phyloP scores from a whole-genome alignment of 1,140 invertebrate species.

The Bombus breviceps region DNA sequence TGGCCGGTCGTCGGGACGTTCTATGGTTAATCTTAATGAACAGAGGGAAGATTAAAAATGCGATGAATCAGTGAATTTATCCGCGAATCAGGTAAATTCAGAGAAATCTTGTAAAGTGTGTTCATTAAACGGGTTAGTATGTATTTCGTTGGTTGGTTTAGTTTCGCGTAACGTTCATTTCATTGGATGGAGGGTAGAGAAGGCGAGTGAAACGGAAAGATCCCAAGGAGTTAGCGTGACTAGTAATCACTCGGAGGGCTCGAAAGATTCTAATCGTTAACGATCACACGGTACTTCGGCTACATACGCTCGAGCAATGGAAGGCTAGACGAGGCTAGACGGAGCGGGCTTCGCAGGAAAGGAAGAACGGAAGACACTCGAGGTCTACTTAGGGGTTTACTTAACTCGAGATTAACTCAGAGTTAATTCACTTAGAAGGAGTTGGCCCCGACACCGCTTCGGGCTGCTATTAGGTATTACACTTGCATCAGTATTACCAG shows the following conservation, averaged over 20 bases:
- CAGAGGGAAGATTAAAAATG: slow-evolving; percentile 21
- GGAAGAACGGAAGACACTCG: slow-evolving; percentile 67
- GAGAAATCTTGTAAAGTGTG: neutral
- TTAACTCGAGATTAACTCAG: slow-evolving; percentile 80
- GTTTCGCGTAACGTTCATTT: slow-evolving; percentile 14
- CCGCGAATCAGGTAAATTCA: neutral
- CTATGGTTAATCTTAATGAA: slow-evolving; percentile 46
- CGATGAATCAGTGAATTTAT: neutral
- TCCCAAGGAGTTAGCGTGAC: slow-evolving; percentile 22
- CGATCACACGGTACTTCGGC: slow-evolving; percentile 14
- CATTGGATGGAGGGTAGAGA: neutral
- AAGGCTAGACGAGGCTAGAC: slow-evolving; percentile 5
- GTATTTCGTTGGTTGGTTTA: neutral
- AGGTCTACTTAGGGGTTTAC: slow-evolving; percentile 79
- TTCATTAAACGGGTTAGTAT: neutral
- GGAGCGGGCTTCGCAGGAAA: slow-evolving; percentile 28
- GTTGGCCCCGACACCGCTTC: slow-evolving; percentile 75
- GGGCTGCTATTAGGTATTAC: slow-evolving; percentile 80
- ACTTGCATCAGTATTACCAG: slow-evolving; percentile 75
- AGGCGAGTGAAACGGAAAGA: slow-evolving; percentile 25
- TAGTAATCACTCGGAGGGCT: slow-evolving; percentile 5
- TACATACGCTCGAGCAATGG: slow-evolving; percentile 1
- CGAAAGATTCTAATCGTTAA: slow-evolving; percentile 51
- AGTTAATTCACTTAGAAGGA: slow-evolving; percentile 80
- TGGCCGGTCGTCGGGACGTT: slow-evolving; percentile 5